These are phyloP conservation scores for Nansenia antarctica DNA, from an alignment of 2,113 vertebrate species.

Conservation along the genomic window DNA sequence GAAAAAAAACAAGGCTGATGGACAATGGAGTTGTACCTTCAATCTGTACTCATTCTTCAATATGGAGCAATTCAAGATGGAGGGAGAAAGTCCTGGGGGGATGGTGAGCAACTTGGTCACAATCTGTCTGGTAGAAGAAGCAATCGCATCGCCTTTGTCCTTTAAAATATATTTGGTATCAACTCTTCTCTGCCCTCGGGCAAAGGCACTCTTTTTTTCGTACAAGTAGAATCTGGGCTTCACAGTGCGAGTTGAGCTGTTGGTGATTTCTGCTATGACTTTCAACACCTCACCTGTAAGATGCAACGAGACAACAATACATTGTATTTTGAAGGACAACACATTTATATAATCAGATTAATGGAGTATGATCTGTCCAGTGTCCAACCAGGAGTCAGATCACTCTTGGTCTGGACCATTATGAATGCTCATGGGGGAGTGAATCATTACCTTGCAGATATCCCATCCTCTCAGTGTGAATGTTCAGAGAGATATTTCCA, in stretches of 20 bases:
- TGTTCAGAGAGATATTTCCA: slow-evolving; percentile 61
- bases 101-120: slow-evolving; percentile 51
- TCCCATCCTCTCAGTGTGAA: slow-evolving; percentile 51
- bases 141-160: slow-evolving; percentile 41
- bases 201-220: slow-evolving; percentile 58
- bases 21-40: too few species aligned
- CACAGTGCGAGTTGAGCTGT: slow-evolving; percentile 50
- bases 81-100: slow-evolving; percentile 41
- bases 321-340: too few species aligned
- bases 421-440: background rate
- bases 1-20: too few species aligned
- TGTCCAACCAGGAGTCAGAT: background rate
- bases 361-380: too few species aligned
- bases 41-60: slow-evolving; percentile 64
- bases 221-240: slow-evolving; percentile 59
- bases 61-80: slow-evolving; percentile 63
- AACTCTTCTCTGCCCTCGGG: slow-evolving; percentile 38
- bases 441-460: slow-evolving; percentile 62
- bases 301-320: background rate
- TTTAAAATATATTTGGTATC: slow-evolving; percentile 25
- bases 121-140: background rate
- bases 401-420: background rate
- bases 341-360: background rate
- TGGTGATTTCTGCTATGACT: slow-evolving; percentile 45
- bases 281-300: slow-evolving; percentile 44